Evolutionary conservation across 2,797 vertebrate species (phyloP).

Genomic region (Varecia variegata): DNA sequence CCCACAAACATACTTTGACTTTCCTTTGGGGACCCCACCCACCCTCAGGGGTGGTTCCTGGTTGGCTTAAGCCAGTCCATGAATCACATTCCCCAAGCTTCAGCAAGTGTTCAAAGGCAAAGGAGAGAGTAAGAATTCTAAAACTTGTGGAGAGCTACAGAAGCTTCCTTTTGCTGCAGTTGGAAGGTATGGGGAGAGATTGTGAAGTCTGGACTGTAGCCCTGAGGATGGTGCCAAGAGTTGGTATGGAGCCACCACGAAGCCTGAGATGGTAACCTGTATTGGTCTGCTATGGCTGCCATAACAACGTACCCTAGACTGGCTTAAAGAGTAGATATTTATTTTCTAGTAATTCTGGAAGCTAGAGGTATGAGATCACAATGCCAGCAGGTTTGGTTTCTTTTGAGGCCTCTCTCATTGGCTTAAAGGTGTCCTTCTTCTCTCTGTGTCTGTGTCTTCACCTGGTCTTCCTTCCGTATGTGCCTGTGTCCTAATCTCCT

Average conservation of each 20-base stretch:
- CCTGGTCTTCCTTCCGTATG: not conserved
- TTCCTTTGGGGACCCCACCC: not conserved
- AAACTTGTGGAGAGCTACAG: not conserved
- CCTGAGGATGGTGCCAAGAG: not conserved
- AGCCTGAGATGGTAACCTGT: not conserved
- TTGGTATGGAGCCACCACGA: not conserved
- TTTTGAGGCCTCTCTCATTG: not conserved
- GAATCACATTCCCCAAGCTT: not conserved
- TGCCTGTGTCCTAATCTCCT: not conserved
- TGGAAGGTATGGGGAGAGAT: not conserved
- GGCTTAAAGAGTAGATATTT: not conserved
- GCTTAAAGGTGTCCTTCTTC: not conserved
- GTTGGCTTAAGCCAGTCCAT: not conserved
- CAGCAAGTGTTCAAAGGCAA: not conserved
- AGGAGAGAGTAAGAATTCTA: not conserved
- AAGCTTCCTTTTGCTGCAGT: not conserved
- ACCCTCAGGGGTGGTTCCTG: not conserved
- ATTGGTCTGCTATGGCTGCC: not conserved
- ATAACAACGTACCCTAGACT: not conserved
- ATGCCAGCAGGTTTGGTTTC: not conserved
- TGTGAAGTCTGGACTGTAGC: not conserved
- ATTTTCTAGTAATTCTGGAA: not conserved
- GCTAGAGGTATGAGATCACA: not conserved
- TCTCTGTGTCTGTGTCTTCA: not conserved
- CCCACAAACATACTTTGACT: not conserved